Base-by-base conservation (phyloP, 2,888 invertebrate genomes). In the Drosophila tanythrix region DNA sequence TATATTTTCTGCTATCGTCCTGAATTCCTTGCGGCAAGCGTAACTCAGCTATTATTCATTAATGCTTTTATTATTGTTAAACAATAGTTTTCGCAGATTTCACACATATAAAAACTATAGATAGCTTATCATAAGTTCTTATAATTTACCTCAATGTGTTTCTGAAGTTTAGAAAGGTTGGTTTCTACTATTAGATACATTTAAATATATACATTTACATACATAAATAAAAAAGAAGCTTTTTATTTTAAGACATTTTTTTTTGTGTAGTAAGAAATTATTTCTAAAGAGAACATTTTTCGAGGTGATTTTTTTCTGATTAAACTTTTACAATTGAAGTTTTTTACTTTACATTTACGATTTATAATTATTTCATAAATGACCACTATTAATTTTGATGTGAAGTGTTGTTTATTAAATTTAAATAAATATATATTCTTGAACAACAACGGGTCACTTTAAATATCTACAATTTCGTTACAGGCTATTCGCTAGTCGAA, bases 21-120 rank as follows among this genome's bases (percentile, higher is more conserved):
- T n/a, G n/a, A n/a, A n/a, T n/a, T 38, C n/a, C 8, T 18, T 7
- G 18, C 15, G 15, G 2, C 1, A 0, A 38, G 38, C n/a, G 3
- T n/a, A 10, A 10, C 31, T 31, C 31, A 31, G 31, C 8, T 31
- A 31, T 31, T 31, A 8, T 10, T 3, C 10, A 10, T 10, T 31
- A 31, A 10, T 3, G 10, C 10, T 31, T 31, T 31, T 31, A 36
- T 36, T 36, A 15, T 36, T 36, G 15, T 15, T 3, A 15, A 36
- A 36, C 15, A 15, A 15, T 36, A 7, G 15, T 6, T 15, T 36
- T 36, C 2, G 3, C 13, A 36, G 11, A 21, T 21, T 43, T 21
- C 21, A 21, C 6, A 21, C 11, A 13, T 43, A 21, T 6, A 6
- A 5, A 1, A 21, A 21, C 21, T 21, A 11, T 4, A 1, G 0